Evolutionary conservation across 2,797 vertebrate species (phyloP), one percentile per base, ranked within the genome.

Genomic region (Buphagus erythrorhynchus): DNA sequence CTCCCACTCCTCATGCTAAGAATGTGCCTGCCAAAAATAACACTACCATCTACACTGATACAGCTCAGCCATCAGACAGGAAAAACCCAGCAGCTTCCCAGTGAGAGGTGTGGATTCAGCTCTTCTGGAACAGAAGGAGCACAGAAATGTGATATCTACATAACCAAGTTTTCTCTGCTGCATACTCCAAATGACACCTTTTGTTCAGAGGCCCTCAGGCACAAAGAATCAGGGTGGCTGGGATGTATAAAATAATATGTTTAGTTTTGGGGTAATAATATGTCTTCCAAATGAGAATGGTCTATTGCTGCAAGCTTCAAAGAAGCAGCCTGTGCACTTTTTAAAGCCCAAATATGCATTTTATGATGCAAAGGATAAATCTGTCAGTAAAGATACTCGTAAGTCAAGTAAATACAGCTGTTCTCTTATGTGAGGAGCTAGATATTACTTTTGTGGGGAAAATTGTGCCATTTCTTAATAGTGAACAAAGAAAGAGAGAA

Each of bases 281-380:
- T 35, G 31, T 92, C 86, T 92, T 95, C 93, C 86, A 66, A 95
- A 93, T 84, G 67, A 91, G 90, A 92, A 87, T 16, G 52, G 81
- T 58, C 90, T 88, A 35, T 84, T 55, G 90, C 91, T 88, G 72
- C 81, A 85, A 92, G 93, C 92, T 71, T 80, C 46, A 57, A 86
- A 79, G 84, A 76, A 90, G 45, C 78, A 91, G 68, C 46, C 81
- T 62, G 72, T 57, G 80, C 79, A 86, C 73, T 94, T 95, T 93
- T 94, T 77, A 95, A 94, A 94, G 80, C 88, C 89, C 76, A 95
- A 85, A 88, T 58, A 95, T 93, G 82, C 57, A 52, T 96, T 96
- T 94, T 91, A 80, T 81, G 81, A 92, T 92, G 81, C 79, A 85
- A 93, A 82, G 71, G 82, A 96, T 95, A 96, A 96, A 95, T 90